A percentile compares a stretch with the other conserved stretches of the same genome.
phyloP scores from a whole-genome alignment of 2,888 invertebrate species.

The Teleiodes luculella region DNA sequence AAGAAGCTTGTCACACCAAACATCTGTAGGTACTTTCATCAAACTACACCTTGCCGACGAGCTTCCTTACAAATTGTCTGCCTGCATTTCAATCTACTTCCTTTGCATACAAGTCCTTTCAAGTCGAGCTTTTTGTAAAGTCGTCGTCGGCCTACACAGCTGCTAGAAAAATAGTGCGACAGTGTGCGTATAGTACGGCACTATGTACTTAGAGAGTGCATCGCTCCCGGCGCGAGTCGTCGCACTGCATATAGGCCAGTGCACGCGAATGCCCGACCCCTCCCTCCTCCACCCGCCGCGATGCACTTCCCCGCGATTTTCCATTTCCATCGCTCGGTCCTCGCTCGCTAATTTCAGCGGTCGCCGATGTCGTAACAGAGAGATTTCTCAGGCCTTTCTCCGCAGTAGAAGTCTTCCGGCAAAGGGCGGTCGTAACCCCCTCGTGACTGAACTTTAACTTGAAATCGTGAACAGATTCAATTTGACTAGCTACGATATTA shows the following conservation, averaged over 20 bases:
- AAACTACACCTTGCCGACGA: background rate
- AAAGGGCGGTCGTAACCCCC: conserved; percentile 46
- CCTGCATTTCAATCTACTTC: conserved; percentile 54
- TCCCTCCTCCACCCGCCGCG: conserved; percentile 24
- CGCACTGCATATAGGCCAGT: conserved; percentile 79
- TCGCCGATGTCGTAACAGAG: conserved; percentile 58
- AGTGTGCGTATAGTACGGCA: conserved; percentile 71
- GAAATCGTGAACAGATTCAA: conserved; percentile 15
- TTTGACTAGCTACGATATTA: conserved; percentile 9
- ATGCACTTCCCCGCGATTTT: conserved; percentile 54
- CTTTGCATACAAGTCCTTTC: conserved; percentile 61
- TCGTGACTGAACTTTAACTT: conserved; percentile 37
- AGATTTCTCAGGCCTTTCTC: conserved; percentile 66
- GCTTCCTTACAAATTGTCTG: conserved; percentile 17
- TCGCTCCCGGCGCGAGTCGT: conserved; percentile 78
- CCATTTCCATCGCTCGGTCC: conserved; percentile 65
- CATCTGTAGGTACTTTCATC: background rate
- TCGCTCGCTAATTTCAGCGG: conserved; percentile 61
- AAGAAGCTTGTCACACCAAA: too few species aligned
- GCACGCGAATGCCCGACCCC: conserved; percentile 71
- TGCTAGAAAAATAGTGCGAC: conserved; percentile 61
- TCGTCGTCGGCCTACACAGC: conserved; percentile 40
- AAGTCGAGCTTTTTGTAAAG: conserved; percentile 54
- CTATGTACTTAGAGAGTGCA: conserved; percentile 73
- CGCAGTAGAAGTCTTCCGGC: conserved; percentile 49